Evolutionary conservation across 2,113 vertebrate species (phyloP), one percentile per base, ranked within the genome.

Genomic region (Otis tarda): DNA sequence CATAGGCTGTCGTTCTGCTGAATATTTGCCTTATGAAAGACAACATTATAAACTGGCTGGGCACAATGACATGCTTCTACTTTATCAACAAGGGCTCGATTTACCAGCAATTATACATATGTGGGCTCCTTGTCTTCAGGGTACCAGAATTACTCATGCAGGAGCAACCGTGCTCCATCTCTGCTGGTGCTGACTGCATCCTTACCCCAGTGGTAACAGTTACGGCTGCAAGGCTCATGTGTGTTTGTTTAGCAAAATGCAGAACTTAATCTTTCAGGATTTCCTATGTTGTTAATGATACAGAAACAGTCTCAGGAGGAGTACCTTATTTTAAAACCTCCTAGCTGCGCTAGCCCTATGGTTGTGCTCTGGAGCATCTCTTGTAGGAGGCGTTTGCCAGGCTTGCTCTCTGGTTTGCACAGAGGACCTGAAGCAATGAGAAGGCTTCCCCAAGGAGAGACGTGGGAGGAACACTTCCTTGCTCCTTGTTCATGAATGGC

Each of bases 51-150:
- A 93, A 60, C 83, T 89, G 68, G 14, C 80, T 65, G 82, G 50
- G 86, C 77, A 84, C 50, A 83, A 89, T 83, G 70, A 24, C 45
- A 77, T 92, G 73, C 52, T 96, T 97, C 94, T 97, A n/a, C 64
- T 96, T 95, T 96, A 90, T 89, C 84, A 94, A 95, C 90, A 95
- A 95, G 90, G 83, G 39, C 91, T 97, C 64, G 47, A 70, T 96
- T 96, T 97, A 96, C 90, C 70, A 92, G 83, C 79, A 90, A 41
- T 94, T 91, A 92, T 28, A 75, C 2, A 1, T 80, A 83, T 27
- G 63, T 79, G 52, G 37, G 43, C 74, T 85, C 53, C 89, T 92
- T 95, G 68, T 83, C 76, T 94, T 92, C 28, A 55, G 61, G 67
- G 59, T 47, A 93, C 59, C 28, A 63, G 90, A 86, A 22, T 79